These are phyloP conservation scores for Copidosoma floridanum DNA, from an alignment of 1,140 invertebrate genomes.

Conservation along the genomic window DNA sequence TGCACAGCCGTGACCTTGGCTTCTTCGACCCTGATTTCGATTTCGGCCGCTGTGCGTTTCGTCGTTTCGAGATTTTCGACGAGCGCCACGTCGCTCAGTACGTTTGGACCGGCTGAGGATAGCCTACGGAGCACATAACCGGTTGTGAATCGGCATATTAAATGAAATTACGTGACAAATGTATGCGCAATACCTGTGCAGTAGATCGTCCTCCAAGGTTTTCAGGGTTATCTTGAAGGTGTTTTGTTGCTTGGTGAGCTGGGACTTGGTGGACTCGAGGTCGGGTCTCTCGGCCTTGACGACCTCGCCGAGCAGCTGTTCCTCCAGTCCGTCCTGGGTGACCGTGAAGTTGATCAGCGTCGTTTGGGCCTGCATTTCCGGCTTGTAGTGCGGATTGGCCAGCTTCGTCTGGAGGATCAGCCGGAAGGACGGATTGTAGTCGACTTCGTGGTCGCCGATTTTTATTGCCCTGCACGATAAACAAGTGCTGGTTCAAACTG, in stretches of 20 bases:
- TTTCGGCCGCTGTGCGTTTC: conserved; percentile 88
- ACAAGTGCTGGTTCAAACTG: not conserved
- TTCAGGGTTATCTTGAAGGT: conserved; percentile 93
- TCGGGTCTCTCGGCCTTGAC: conserved; percentile 92
- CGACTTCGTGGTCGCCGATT: conserved; percentile 90
- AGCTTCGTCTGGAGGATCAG: conserved; percentile 91
- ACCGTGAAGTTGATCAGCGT: conserved; percentile 95
- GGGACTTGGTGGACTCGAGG: conserved; percentile 71
- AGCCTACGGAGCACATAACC: conserved; percentile 62
- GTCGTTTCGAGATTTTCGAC: conserved; percentile 92
- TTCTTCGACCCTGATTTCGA: conserved; percentile 81
- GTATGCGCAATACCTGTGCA: conserved; percentile 68
- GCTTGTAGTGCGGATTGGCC: conserved; percentile 93
- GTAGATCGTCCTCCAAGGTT: conserved; percentile 82
- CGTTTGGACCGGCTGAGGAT: conserved; percentile 85
- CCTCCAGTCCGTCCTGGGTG: conserved; percentile 87
- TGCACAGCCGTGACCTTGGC: conserved; percentile 81
- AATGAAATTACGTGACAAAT: not conserved
- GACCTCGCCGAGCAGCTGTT: conserved; percentile 90
- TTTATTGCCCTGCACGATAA: conserved; percentile 62
- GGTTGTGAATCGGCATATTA: not conserved
- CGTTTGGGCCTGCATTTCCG: conserved; percentile 94
- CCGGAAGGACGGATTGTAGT: conserved; percentile 81
- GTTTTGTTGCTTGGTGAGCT: conserved; percentile 90
- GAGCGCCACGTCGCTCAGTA: conserved; percentile 84